Conservation (phyloP, 2,113 vertebrate species). For the Sorex fumeus region DNA sequence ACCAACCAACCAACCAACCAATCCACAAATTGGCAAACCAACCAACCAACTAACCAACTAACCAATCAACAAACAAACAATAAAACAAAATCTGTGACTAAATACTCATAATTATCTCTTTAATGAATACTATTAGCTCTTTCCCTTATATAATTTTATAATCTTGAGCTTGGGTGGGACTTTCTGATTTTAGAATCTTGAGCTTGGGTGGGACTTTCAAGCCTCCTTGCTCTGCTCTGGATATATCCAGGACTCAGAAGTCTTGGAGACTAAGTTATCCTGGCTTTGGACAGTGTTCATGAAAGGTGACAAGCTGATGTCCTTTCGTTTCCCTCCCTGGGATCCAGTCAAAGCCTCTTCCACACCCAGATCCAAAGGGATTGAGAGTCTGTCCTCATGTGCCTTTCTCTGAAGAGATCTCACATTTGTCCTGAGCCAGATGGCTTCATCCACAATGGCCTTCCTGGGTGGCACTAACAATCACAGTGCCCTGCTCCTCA, state of each 20-base stretch:
- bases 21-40: no score
- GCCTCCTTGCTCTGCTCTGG: neutral
- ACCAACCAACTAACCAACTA: no score
- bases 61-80: no score
- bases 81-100: no score
- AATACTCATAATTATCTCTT: no score
- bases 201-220: neutral
- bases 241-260: neutral
- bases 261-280: neutral
- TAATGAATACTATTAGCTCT: no score
- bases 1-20: no score
- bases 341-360: neutral
- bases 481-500: neutral
- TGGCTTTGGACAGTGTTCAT: neutral
- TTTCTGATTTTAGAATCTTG: conserved; percentile 10
- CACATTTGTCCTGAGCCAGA: neutral
- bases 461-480: neutral
- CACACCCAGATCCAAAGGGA: no score
- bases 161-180: neutral
- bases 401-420: neutral
- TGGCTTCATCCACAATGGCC: neutral
- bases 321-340: neutral
- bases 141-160: conserved; percentile 7
- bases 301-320: neutral
- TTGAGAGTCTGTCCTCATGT: neutral